Conservation (phyloP, 1,140 invertebrate species). For the Drosophila bocqueti region DNA sequence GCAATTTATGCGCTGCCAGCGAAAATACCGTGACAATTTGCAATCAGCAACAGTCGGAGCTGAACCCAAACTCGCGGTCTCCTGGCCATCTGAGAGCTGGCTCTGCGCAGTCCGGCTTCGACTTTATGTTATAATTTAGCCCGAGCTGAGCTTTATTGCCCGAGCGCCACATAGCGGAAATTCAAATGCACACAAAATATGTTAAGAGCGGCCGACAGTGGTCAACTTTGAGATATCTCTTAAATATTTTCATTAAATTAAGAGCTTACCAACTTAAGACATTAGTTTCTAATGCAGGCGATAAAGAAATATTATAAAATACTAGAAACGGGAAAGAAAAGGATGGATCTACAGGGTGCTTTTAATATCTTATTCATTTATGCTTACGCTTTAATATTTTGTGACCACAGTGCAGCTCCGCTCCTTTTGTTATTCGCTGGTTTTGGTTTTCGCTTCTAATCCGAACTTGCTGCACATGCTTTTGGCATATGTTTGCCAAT, state of each 20-base stretch:
- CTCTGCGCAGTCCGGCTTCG: conserved; percentile 8
- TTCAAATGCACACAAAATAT: conserved; percentile 81
- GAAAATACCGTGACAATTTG: conserved; percentile 83
- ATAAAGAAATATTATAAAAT: no score
- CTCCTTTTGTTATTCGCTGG: conserved; percentile 69
- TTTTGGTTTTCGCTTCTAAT: conserved; percentile 69
- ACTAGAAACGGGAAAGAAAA: background rate
- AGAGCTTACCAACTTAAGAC: background rate
- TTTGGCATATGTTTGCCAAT: conserved; percentile 72
- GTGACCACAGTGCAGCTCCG: conserved; percentile 10
- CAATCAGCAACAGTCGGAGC: conserved; percentile 65
- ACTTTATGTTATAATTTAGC: conserved; percentile 80
- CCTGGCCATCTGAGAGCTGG: conserved; percentile 16
- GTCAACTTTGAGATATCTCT: background rate
- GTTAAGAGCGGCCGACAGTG: conserved; percentile 45
- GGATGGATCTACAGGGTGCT: no score
- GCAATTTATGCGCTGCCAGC: conserved; percentile 80
- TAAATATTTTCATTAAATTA: background rate
- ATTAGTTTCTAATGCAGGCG: background rate
- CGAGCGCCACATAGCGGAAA: conserved; percentile 75
- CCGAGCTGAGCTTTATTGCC: conserved; percentile 74
- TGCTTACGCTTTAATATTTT: background rate
- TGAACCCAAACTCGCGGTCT: conserved; percentile 32
- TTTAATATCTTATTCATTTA: background rate
- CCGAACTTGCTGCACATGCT: conserved; percentile 49